These are phyloP conservation scores for Rhegmatorhina hoffmannsi DNA, from an alignment of 2,113 vertebrate genomes.

Conservation along the genomic window DNA sequence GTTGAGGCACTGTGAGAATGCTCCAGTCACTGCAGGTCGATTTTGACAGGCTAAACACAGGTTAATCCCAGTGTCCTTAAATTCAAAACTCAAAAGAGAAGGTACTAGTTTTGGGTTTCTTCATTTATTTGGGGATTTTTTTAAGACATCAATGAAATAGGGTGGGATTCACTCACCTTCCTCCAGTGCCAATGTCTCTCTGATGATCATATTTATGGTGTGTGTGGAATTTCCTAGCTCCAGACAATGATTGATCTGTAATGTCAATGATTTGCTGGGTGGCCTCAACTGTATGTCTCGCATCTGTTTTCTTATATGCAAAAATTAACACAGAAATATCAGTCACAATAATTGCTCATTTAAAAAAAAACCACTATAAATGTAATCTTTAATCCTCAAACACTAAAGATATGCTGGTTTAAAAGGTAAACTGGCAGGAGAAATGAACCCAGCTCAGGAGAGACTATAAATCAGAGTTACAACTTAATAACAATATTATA, in stretches of 20 bases:
- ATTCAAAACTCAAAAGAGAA: background rate
- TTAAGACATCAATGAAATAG: background rate
- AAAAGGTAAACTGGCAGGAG: too few relatives aligned
- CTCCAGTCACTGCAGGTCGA: background rate
- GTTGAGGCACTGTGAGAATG: background rate
- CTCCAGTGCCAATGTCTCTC: background rate
- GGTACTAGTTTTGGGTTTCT: background rate
- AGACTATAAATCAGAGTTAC: too few relatives aligned
- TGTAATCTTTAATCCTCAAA: background rate
- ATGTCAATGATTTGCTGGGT: background rate
- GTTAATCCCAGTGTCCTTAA: background rate
- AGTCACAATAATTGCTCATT: background rate
- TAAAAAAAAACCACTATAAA: background rate
- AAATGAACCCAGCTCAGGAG: too few relatives aligned
- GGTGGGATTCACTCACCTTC: background rate
- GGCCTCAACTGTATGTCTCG: background rate
- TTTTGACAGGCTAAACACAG: background rate
- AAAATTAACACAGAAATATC: background rate
- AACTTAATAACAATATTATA: too few relatives aligned
- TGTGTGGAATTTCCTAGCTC: fast-evolving
- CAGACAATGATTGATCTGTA: background rate
- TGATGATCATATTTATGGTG: background rate
- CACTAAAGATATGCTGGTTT: too few relatives aligned
- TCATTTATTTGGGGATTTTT: background rate
- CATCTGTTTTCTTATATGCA: background rate